Conservation (phyloP, 37 sponge, comb jelly and placozoan genomes). For the Crambe crambe region DNA sequence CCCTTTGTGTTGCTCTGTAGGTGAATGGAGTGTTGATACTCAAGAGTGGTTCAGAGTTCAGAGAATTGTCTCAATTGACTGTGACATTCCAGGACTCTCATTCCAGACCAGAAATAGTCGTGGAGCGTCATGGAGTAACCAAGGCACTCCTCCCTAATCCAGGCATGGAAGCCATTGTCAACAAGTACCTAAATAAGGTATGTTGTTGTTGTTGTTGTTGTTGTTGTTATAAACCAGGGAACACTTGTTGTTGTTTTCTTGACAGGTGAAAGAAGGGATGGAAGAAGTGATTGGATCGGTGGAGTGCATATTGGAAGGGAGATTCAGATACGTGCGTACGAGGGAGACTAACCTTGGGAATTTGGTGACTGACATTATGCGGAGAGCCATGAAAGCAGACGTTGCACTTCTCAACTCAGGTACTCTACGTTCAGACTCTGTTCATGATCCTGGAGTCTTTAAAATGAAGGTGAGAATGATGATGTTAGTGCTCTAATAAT, state of each 20-base stretch:
- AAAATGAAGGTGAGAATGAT: conserved; percentile 45
- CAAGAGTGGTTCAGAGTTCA: conserved; percentile 88
- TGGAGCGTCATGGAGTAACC: conserved; percentile 40
- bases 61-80: conserved; percentile 71
- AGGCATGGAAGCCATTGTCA: conserved; percentile 41
- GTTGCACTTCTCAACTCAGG: conserved; percentile 77
- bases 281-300: conserved; percentile 51
- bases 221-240: too few relatives aligned
- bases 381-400: conserved; percentile 63
- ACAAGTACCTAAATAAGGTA: conserved; percentile 31
- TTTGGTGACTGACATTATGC: conserved; percentile 76
- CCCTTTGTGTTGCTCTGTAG: conserved; percentile 17
- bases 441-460: conserved; percentile 55
- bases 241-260: background rate
- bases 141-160: conserved; percentile 41
- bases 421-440: conserved; percentile 54
- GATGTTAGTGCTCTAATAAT: background rate
- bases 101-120: conserved; percentile 18
- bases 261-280: conserved; percentile 44
- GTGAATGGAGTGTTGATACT: conserved; percentile 40
- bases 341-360: conserved; percentile 81
- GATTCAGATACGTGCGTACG: conserved; percentile 65
- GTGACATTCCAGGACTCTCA: conserved; percentile 11
- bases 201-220: background rate
- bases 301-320: conserved; percentile 63